phyloP scores from a whole-genome alignment of 2,113 vertebrate species.

The Thamnaconus septentrionalis region DNA sequence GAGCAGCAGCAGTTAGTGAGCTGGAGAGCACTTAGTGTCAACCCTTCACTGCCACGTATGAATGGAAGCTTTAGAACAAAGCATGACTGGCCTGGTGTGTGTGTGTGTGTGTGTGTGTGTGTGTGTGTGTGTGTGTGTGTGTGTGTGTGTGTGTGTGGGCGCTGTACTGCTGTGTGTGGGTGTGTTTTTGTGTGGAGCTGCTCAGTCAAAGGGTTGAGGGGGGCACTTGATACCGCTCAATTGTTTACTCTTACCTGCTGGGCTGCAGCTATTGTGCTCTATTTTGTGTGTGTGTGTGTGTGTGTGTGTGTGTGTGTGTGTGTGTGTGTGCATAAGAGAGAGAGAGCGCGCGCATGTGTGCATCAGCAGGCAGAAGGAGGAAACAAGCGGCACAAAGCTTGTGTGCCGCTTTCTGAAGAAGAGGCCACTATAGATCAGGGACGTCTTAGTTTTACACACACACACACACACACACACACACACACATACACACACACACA shows the following conservation, averaged over 20 bases:
- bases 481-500: too few species aligned
- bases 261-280: slow-evolving; percentile 32
- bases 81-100: slow-evolving; percentile 58
- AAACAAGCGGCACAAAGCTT: too few species aligned
- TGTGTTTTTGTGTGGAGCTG: slow-evolving; percentile 4
- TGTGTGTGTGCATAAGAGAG: not conserved
- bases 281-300: slow-evolving; percentile 11
- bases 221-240: slow-evolving; percentile 58
- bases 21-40: slow-evolving; percentile 74
- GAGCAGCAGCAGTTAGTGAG: slow-evolving; percentile 74
- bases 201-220: not conserved
- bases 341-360: too few species aligned
- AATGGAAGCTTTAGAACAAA: slow-evolving; percentile 66
- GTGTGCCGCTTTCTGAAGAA: too few species aligned
- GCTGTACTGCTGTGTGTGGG: not conserved
- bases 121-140: slow-evolving; percentile 19
- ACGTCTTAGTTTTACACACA: not conserved
- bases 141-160: not conserved
- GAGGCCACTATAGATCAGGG: not conserved
- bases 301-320: not conserved
- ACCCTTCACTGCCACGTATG: slow-evolving; percentile 62
- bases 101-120: slow-evolving; percentile 22
- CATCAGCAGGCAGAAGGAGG: too few species aligned
- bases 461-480: not conserved
- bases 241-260: slow-evolving; percentile 67